Evolutionary conservation across 1,140 invertebrate species (phyloP), one percentile per base, ranked within the genome.

Genomic region (Trachymyrmex septentrionalis): DNA sequence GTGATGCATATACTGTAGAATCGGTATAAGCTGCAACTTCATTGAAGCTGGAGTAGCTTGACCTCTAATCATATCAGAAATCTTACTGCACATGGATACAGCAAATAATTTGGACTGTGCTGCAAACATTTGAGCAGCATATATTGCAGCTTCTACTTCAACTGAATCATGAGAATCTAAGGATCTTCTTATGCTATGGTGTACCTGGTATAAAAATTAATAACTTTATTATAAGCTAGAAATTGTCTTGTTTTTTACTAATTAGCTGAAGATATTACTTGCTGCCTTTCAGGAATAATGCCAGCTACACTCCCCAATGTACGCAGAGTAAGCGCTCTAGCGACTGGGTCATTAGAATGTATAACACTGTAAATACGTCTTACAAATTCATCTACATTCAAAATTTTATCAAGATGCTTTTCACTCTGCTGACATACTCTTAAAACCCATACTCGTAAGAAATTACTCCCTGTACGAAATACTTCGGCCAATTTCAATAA

Each of bases 291-390:
- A 7, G 98, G 97, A 89, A 99, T 99, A 59, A 99, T 98, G 27
- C 97, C 97, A 3, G 99, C 98, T 55, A 99, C 97, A 84, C 98
- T 98, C 1, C 98, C 99, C 44, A 99, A 95, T 0, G 98, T 99
- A 90, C 98, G 96, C 21, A 99, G 94, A 0, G 98, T 99, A 0
- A 99, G 95, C 1, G 98, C 98, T 92, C 99, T 96, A 0, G 99
- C 99, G 50, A 99, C 97, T 0, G 99, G 98, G 96, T 99, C 99
- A 95, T 99, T 99, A 5, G 98, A 99, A 94, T 99, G 98, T 92
- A 99, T 98, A 1, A 99, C 99, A 94, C 98, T 98, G 92, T 98
- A 99, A n/a, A 99, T 97, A 90, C 98, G 96, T 77, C 98, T 96
- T 2, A 99, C 97, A 96, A 99, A 99, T 95, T 99, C 99, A 93